Base-by-base conservation (phyloP, 2,113 vertebrate genomes). In the Pheucticus melanocephalus region DNA sequence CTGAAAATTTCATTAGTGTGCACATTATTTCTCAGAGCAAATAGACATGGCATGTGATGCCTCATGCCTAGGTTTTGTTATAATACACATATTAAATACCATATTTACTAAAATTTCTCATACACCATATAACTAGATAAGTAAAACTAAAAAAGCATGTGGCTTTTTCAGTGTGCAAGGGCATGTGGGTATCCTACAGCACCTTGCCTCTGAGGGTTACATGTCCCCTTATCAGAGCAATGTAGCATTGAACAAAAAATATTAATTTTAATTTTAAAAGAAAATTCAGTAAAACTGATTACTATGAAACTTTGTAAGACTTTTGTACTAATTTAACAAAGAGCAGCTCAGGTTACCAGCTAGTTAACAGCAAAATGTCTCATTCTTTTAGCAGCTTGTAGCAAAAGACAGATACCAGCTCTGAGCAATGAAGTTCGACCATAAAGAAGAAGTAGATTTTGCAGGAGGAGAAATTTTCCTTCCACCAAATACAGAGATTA, bases 21-120 rank as follows among this genome's bases (percentile, higher is more conserved):
- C 35, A 82, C 94, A 96, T 91, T 91, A 71, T 81, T 90, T 72
- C 91, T 95, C 91, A 81, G 25, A 60, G 27, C 27, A 81, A 70
- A 73, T 13, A 90, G 59, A 63, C 8, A 69, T 31, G 23, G 35
- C 4, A 57, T 2, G 0, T 51, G 25, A 65, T 81, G 10, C 39
- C 20, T 3, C 2, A 44, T 86, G 19, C 59, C 21, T 45, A 81
- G 3, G 17, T 3, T 33, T 79, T 91, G 11, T 81, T 40, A 56
- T 28, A 75, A 50, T 4, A n/a, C 15, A 63, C 11, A 47, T 2
- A 33, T 45, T 57, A 57, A 88, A 65, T 50, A 37, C 65, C 2
- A 8, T 22, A n/a, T 68, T 88, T 64, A 63, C 15, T 73, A 70
- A 39, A 27, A 82, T 66, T 87, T 78, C 9, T 71, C 11, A 48